phyloP scores from a whole-genome alignment of 2,888 invertebrate species.

The Brassicogethes aeneus region DNA sequence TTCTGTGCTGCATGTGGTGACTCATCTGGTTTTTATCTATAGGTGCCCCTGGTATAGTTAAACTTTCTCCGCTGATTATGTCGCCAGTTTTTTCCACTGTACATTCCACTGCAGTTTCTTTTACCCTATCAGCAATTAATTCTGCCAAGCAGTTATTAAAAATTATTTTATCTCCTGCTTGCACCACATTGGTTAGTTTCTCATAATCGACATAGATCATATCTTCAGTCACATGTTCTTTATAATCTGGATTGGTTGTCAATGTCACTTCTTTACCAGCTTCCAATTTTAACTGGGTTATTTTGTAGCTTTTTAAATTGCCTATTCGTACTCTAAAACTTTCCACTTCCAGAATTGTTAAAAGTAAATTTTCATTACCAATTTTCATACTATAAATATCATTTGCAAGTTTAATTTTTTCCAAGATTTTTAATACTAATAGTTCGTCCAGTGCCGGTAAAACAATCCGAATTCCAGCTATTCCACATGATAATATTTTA shows the following conservation, averaged over 20 bases:
- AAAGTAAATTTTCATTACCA: no score
- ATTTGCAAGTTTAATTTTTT: no score
- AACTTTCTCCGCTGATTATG: constrained; percentile 40
- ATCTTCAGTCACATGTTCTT: constrained; percentile 46
- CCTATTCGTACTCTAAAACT: no score
- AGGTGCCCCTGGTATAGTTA: background rate
- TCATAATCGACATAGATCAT: constrained; percentile 49
- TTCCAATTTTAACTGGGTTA: background rate
- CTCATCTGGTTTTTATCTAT: no score
- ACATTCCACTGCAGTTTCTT: constrained; percentile 40
- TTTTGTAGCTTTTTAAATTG: no score
- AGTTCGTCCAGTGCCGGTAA: no score
- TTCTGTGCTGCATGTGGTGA: background rate
- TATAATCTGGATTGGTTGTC: constrained; percentile 46
- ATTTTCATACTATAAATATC: no score
- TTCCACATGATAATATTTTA: no score
- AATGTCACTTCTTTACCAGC: constrained; percentile 39
- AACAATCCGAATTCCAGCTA: no score
- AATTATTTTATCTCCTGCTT: constrained; percentile 43
- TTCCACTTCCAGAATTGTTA: no score
- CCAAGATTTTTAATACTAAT: no score
- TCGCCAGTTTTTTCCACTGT: constrained; percentile 46
- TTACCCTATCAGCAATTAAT: constrained; percentile 56
- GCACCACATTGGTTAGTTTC: constrained; percentile 42
- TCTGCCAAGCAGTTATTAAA: constrained; percentile 66